Evolutionary conservation across 1,140 invertebrate genomes (phyloP).

Genomic region (Leptinotarsa defecta): DNA sequence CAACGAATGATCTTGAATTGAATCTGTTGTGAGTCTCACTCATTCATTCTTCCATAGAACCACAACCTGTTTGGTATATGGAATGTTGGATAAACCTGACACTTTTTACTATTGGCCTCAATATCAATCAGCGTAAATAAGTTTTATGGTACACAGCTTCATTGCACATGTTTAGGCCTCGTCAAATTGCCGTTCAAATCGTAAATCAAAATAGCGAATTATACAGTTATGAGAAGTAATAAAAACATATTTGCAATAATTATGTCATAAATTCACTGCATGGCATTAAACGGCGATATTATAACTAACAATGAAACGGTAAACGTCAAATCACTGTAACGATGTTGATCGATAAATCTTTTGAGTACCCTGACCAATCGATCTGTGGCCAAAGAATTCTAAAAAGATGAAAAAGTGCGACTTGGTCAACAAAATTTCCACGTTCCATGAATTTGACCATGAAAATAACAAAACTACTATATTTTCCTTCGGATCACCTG

Average conservation of each 20-base stretch:
- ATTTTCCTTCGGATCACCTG: no score
- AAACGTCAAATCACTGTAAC: neutral
- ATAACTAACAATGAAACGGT: neutral
- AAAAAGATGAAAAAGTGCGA: no score
- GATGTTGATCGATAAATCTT: neutral
- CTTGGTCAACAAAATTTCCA: no score
- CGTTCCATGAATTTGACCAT: no score
- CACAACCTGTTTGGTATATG: no score
- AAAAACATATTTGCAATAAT: slow-evolving; percentile 7
- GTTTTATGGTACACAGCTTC: neutral
- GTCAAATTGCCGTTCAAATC: neutral
- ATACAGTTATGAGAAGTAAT: neutral
- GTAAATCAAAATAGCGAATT: slow-evolving; percentile 4
- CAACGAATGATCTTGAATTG: no score
- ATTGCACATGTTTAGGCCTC: neutral
- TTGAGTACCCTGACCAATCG: neutral
- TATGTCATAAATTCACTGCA: slow-evolving; percentile 1
- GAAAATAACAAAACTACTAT: no score
- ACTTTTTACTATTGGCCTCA: neutral
- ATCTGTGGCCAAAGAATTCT: neutral
- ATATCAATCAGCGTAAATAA: neutral
- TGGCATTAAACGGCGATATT: neutral
- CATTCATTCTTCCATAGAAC: no score
- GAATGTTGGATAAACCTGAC: no score
- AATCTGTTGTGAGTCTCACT: no score